Evolutionary conservation across 2,888 invertebrate species (phyloP).

Genomic region (Amorpha juglandis): DNA sequence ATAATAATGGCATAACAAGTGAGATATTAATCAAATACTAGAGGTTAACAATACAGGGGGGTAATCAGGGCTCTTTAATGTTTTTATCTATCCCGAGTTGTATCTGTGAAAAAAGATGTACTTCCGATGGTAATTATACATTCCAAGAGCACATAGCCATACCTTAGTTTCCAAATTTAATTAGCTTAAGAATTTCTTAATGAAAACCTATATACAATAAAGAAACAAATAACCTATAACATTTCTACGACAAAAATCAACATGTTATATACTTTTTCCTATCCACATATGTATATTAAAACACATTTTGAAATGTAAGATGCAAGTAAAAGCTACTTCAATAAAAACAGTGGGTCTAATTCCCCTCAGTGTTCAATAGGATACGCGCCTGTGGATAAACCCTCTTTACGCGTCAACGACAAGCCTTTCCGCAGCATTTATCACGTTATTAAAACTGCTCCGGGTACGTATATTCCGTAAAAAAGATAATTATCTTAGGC

Average conservation of each 20-base stretch:
- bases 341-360: slow-evolving; percentile 12
- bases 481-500: slow-evolving; percentile 84
- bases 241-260: too few species aligned
- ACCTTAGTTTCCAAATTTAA: too few species aligned
- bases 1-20: slow-evolving; percentile 69
- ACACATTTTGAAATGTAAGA: background rate
- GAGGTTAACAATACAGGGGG: slow-evolving; percentile 28
- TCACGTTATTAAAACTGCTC: slow-evolving; percentile 80
- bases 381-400: slow-evolving; percentile 31
- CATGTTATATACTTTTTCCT: too few species aligned
- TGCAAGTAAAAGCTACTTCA: slow-evolving; percentile 17
- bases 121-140: too few species aligned
- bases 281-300: background rate
- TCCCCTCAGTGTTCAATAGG: slow-evolving; percentile 15
- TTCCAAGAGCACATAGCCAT: too few species aligned
- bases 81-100: background rate
- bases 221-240: too few species aligned
- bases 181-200: too few species aligned
- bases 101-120: background rate
- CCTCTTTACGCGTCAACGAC: slow-evolving; percentile 74
- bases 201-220: too few species aligned
- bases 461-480: slow-evolving; percentile 77
- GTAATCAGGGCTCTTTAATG: background rate
- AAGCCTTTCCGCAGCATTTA: slow-evolving; percentile 83
- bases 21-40: slow-evolving; percentile 67